Evolutionary conservation across 2,797 vertebrate species (phyloP).

Genomic region (Eurystomus glaucurus): DNA sequence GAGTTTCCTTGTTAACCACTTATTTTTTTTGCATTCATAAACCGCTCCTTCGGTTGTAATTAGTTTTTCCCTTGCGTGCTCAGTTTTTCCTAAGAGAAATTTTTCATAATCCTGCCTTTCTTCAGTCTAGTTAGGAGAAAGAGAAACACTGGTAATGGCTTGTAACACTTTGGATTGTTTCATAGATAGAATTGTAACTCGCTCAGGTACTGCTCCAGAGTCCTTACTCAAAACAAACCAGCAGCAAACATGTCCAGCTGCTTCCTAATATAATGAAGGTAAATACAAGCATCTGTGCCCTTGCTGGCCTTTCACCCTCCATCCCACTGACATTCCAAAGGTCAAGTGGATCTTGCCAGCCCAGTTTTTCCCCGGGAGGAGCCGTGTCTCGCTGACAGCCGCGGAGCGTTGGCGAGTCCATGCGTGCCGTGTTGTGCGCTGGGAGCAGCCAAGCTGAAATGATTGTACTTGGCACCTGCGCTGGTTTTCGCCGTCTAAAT

Average conservation of each 20-base stretch:
- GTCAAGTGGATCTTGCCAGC: constrained; percentile 27
- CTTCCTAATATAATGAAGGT: constrained; percentile 31
- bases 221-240: not conserved
- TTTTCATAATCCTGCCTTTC: not conserved
- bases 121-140: not conserved
- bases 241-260: not conserved
- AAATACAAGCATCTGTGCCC: constrained; percentile 7
- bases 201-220: not conserved
- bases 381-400: not conserved
- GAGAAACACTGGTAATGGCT: not conserved
- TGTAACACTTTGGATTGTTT: not conserved
- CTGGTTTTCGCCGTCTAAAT: not conserved
- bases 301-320: constrained; percentile 47
- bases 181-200: not conserved
- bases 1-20: not conserved
- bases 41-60: not conserved
- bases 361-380: not conserved
- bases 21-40: not conserved
- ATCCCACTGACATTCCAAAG: constrained; percentile 48
- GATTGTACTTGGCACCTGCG: not conserved
- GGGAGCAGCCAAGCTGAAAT: not conserved
- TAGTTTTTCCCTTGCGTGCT: not conserved
- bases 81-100: not conserved
- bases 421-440: rapidly evolving
- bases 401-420: rapidly evolving